Base-by-base conservation (phyloP, 1,140 invertebrate species). In the Drosophila aff. region DNA sequence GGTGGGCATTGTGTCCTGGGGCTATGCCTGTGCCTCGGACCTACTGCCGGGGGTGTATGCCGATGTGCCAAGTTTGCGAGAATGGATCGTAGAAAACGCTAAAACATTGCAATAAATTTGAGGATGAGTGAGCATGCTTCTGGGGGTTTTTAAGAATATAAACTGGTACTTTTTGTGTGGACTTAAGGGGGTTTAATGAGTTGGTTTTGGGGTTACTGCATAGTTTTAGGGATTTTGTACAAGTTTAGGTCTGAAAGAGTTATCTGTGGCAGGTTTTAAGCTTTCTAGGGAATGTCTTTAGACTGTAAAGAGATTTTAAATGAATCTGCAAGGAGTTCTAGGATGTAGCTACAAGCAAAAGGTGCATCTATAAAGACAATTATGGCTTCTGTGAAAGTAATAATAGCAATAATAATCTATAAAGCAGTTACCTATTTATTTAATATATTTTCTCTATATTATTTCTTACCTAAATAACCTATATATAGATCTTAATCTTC, bases 31-130 rank as follows among this genome's bases (percentile, higher is more conserved):
- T 76, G 96, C 94, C 3, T 91, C 93, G 15, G 86, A 93, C 5
- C 93, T 93, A 0, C 93, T 94, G 67, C 96, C 96, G 0, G 96
- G 96, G 0, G 95, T 96, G 11, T 96, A 96, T 83, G 95, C 96
- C 0, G 94, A 95, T 55, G 94, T 96, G 10, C 92, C 94, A 38
- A 3, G 7, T 15, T 64, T 93, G 23, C 62, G 63, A 1, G 40
- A 79, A 21, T 95, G 94, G 94, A 76, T 91, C 50, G 3, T 50
- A 5, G n/a, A 49, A 5, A 26, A 15, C 13, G 8, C 53, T 16
- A 11, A 52, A n/a, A 8, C 2, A 2, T 23, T 50, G 16, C 7
- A 67, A 62, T 65, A 64, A 64, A 60, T 10, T 33, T 6, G 3
- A 15, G 8, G 38, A 28, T 7, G 33, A 18, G 21, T 13, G 63